Base-by-base conservation (phyloP, 2,113 vertebrate species). In the Ophthalmolycus amberensis region DNA sequence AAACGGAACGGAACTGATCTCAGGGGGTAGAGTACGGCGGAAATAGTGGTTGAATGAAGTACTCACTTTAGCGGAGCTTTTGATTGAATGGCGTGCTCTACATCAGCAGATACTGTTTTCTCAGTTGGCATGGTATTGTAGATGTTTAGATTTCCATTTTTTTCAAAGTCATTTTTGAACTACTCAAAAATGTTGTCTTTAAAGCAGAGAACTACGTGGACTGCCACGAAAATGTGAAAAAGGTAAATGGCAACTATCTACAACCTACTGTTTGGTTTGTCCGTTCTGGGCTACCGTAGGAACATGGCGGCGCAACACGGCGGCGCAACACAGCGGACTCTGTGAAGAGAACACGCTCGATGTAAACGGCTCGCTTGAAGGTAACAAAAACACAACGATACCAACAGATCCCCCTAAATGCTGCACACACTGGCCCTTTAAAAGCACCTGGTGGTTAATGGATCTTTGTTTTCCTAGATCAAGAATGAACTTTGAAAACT, bases 391-490 rank as follows among this genome's bases (percentile, higher is more conserved):
- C 25, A 58, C 54, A 56, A 56, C 54, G n/a, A 56, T 27, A 5
- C 10, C 4, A 58, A 58, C 14, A 58, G 54, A 27, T 27, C 25
- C n/a, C n/a, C 25, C 54, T 27, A 14, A 58, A 11, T 58, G 54
- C 54, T 54, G 4, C 20, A 54, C 50, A 18, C 46, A 10, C 50
- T 27, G 54, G n/a, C 25, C 16, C 54, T 27, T 58, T 58, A 27
- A 58, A 25, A 27, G 54, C 60, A 25, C 3, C 7, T 63, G 37
- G 6, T 63, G 27, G 25, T n/a, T 14, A 64, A 48, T 74, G 63
- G 64, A 58, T 27, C 25, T 25, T n/a, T 18, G 22, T 40, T 68
- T 77, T 67, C 42, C 25, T 18, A 79, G 52, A 42, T n/a, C 7
- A 37, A 63, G 20, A 60, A 63, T 44, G 22, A 78, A 34, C 54